These are phyloP conservation scores for Micrastur ruficollis DNA, from an alignment of 2,797 vertebrate genomes.

Conservation along the genomic window DNA sequence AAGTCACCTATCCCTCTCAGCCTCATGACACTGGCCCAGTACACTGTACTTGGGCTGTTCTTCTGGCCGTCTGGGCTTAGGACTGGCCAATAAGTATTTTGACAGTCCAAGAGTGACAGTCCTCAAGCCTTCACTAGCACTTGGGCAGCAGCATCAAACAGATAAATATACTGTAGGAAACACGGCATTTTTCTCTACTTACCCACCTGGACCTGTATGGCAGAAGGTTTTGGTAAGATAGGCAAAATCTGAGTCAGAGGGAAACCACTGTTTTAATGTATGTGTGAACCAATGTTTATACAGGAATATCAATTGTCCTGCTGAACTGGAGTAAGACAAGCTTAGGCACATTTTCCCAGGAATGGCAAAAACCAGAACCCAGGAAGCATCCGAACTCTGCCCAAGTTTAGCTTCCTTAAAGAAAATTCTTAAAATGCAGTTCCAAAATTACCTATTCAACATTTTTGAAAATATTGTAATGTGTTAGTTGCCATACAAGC, in stretches of 20 bases:
- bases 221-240: neutral
- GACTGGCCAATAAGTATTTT: neutral
- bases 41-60: neutral
- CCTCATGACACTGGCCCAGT: accelerated
- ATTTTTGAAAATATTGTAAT: neutral
- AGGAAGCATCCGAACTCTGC: neutral
- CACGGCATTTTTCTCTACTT: neutral
- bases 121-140: neutral
- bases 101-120: neutral
- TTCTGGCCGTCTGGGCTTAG: neutral
- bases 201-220: neutral
- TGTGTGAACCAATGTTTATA: neutral
- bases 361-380: neutral
- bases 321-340: neutral
- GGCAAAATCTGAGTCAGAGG: neutral
- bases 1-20: neutral
- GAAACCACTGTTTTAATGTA: neutral
- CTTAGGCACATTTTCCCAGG: neutral
- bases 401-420: neutral
- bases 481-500: neutral
- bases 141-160: neutral
- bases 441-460: neutral
- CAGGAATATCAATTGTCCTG: neutral
- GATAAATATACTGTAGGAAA: neutral
- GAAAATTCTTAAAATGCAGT: neutral